Percentiles rank a stretch among this genome's conserved stretches.
Evolutionary conservation across 2,113 vertebrate genomes (phyloP).

Genomic region (Notothenia coriiceps): DNA sequence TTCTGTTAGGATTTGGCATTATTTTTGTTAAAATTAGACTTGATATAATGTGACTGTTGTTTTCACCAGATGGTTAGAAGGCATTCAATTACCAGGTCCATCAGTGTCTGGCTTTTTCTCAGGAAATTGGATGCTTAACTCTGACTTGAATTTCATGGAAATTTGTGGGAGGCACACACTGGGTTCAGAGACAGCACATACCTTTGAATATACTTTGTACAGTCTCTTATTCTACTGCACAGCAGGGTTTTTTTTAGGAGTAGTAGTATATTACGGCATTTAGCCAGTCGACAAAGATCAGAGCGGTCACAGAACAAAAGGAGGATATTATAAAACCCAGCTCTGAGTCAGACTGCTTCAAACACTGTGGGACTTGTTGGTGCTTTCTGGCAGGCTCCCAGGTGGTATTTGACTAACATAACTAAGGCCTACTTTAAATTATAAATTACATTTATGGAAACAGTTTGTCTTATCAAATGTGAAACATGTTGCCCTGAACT

Average conservation of each 20-base stretch:
- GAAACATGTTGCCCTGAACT: not conserved
- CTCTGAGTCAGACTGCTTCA: not conserved
- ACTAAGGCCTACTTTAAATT: not conserved
- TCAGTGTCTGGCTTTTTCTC: not conserved
- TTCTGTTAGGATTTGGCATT: too few relatives aligned
- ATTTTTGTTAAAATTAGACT: too few relatives aligned
- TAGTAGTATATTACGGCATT: not conserved
- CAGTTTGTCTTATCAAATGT: not conserved
- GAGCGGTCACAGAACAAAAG: not conserved
- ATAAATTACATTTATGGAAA: not conserved
- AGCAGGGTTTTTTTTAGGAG: slow-evolving; percentile 11
- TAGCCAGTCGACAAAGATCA: not conserved
- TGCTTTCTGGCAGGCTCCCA: not conserved
- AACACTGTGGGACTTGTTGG: not conserved
- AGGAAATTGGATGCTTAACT: not conserved
- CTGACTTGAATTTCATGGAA: not conserved
- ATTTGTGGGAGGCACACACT: not conserved
- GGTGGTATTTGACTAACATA: not conserved
- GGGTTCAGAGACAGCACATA: not conserved
- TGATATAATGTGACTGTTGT: not conserved
- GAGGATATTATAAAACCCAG: slow-evolving; percentile 12
- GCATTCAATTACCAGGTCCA: not conserved
- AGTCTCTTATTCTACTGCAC: not conserved
- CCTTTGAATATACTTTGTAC: not conserved
- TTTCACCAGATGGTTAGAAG: not conserved